Base-by-base conservation (phyloP, 2,888 invertebrate species). In the Elysia crispata region DNA sequence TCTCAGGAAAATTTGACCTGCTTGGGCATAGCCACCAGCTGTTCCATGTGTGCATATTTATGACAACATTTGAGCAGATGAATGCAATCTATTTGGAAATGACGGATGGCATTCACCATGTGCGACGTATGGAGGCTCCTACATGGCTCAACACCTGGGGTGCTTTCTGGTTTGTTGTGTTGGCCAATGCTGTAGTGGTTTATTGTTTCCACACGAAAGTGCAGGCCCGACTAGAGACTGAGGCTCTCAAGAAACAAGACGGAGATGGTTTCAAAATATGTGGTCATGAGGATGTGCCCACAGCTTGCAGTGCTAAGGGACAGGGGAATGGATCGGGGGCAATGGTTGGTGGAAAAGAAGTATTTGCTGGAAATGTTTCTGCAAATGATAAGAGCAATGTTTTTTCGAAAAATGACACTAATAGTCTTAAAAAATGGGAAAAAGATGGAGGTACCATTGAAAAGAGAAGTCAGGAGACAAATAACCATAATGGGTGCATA, bases 11-110 rank as follows among this genome's bases (percentile, higher is more conserved):
- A 72, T 92, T 87, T 85, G 91, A 92, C 75, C 88, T 90, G 79
- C 82, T 92, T 18, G 89, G 89, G 31, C 91, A 91, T 84, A 90
- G 91, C 77, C 92, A 92, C 80, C 91, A 91, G 84, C 83, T 91
- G 64, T 92, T 92, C 82, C 92, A 92, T 82, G 85, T 91, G 28
- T 90, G 88, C 81, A 91, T 92, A 75, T 86, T 89, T 81, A 86
- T 91, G 83, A 89, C 89, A 50, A 90, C 91, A 1, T 85, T 87
- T 41, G 87, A 86, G 54, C 91, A 91, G 83, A 83, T 91, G 75
- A 91, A 92, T 82, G 91, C 87, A 1, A 87, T 91, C 67, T 87
- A 88, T 74, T 70, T 86, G n/a, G 92, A 91, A 82, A 89, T 91
- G 70, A 82, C 86, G 5, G 80, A 81, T 28, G 84, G 86, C 31